Conservation (phyloP, 1,140 invertebrate species). For the Dendrolimus kikuchii region DNA sequence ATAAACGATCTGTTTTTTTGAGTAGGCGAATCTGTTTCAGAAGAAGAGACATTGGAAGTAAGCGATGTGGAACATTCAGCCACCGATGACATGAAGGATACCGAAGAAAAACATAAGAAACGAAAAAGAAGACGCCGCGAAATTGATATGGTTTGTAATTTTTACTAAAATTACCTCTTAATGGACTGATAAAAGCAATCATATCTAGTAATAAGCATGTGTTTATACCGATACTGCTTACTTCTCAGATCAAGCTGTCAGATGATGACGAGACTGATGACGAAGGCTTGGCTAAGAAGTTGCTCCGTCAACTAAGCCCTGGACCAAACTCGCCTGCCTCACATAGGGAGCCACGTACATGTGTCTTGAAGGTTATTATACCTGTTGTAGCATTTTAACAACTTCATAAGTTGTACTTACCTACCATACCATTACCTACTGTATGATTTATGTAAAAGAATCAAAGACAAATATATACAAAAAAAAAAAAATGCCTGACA, state of each 20-base stretch:
- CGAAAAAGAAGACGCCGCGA: constrained; percentile 55
- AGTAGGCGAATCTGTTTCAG: constrained; percentile 26
- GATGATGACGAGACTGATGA: constrained; percentile 66
- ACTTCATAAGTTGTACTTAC: too few relatives aligned
- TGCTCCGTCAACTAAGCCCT: constrained; percentile 47
- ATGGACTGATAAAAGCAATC: neutral
- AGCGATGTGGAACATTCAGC: constrained; percentile 58
- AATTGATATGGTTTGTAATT: constrained; percentile 51
- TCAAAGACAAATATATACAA: too few relatives aligned
- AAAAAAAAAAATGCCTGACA: too few relatives aligned
- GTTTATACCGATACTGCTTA: neutral
- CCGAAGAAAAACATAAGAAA: constrained; percentile 51
- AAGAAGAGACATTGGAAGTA: constrained; percentile 47
- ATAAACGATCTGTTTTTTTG: constrained; percentile 8
- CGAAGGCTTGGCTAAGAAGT: constrained; percentile 46
- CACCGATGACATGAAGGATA: constrained; percentile 50
- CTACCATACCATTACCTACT: too few relatives aligned
- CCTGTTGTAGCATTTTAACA: neutral
- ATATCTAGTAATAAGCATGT: neutral
- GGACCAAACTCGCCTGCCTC: constrained; percentile 58
- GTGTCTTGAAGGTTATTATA: constrained; percentile 56
- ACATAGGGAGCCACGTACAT: constrained; percentile 60
- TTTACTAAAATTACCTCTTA: neutral
- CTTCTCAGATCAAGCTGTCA: constrained; percentile 54
- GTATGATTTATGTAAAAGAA: too few relatives aligned